Evolutionary conservation across 2,797 vertebrate species (phyloP).

Genomic region (Sebastes diaconus): DNA sequence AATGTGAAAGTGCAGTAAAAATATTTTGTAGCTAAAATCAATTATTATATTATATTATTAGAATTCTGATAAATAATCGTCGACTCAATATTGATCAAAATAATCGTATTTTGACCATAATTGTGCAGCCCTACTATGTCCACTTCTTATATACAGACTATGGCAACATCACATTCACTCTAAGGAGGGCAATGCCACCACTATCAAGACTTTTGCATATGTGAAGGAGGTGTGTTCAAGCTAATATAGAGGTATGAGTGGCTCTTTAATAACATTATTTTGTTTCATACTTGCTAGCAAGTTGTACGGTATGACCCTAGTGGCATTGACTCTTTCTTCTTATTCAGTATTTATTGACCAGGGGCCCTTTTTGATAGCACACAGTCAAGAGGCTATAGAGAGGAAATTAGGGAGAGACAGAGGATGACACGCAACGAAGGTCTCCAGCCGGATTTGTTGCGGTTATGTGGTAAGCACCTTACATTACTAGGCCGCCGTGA

Average conservation of each 20-base stretch:
- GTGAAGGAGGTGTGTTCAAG: neutral
- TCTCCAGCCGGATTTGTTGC: slow-evolving; percentile 30
- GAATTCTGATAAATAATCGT: too few species aligned
- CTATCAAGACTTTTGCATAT: neutral
- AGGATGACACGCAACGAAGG: slow-evolving; percentile 34
- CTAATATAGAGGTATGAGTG: neutral
- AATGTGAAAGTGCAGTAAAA: too few species aligned
- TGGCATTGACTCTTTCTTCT: neutral
- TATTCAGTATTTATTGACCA: neutral
- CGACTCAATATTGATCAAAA: too few species aligned
- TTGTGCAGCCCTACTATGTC: too few species aligned
- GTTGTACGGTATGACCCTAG: too few species aligned
- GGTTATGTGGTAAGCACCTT: slow-evolving; percentile 23
- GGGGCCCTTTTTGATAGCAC: neutral
- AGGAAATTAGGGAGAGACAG: slow-evolving; percentile 7
- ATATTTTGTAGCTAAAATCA: too few species aligned
- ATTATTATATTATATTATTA: too few species aligned
- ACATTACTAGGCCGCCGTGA: neutral
- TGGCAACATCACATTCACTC: neutral
- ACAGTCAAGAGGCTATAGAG: slow-evolving; percentile 5
- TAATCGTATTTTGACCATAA: too few species aligned
- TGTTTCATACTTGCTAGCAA: neutral
- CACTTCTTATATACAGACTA: too few species aligned
- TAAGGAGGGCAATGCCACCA: neutral
- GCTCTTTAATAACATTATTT: neutral